Evolutionary conservation across 2,797 vertebrate genomes (phyloP).

Genomic region (Hyperoplus lanceolatus): DNA sequence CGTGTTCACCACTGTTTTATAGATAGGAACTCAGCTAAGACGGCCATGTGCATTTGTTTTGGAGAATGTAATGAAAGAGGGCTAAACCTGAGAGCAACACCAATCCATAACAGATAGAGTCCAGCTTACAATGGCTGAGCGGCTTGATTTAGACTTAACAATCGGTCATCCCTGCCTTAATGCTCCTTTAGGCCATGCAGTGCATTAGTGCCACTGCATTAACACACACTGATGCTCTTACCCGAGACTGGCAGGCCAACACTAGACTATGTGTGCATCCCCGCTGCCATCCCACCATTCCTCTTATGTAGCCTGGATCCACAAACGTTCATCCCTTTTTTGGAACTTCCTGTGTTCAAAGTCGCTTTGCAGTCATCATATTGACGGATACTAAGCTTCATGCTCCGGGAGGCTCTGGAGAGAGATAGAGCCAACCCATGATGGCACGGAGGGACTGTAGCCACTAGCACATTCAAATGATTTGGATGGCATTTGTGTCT

Average conservation of each 20-base stretch:
- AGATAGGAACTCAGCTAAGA: background rate
- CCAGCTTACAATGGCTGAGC: conserved; percentile 75
- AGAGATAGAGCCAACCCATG: conserved; percentile 20
- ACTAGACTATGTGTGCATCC: conserved; percentile 22
- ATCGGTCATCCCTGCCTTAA: conserved; percentile 75
- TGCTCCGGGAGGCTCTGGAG: conserved; percentile 25
- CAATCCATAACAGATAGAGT: conserved; percentile 60
- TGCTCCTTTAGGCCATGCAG: conserved; percentile 70
- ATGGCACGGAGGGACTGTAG: conserved; percentile 39
- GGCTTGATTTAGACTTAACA: conserved; percentile 72
- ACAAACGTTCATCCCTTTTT: conserved; percentile 48
- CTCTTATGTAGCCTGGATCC: conserved; percentile 37
- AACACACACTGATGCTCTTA: conserved; percentile 73
- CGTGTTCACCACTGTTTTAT: background rate
- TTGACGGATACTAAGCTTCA: conserved; percentile 54
- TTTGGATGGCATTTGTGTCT: conserved; percentile 51
- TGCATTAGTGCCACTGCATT: conserved; percentile 78
- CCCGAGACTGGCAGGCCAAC: conserved; percentile 31
- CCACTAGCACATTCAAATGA: conserved; percentile 61
- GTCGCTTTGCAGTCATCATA: conserved; percentile 35
- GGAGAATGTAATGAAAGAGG: conserved; percentile 16
- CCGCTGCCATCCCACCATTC: background rate
- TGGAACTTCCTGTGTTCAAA: conserved; percentile 41
- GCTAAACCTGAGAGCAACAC: conserved; percentile 35
- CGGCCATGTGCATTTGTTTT: background rate